These are phyloP conservation scores for Pentamera pediparva DNA, from an alignment of 53 echinoderm and acorn worm species.

Conservation along the genomic window DNA sequence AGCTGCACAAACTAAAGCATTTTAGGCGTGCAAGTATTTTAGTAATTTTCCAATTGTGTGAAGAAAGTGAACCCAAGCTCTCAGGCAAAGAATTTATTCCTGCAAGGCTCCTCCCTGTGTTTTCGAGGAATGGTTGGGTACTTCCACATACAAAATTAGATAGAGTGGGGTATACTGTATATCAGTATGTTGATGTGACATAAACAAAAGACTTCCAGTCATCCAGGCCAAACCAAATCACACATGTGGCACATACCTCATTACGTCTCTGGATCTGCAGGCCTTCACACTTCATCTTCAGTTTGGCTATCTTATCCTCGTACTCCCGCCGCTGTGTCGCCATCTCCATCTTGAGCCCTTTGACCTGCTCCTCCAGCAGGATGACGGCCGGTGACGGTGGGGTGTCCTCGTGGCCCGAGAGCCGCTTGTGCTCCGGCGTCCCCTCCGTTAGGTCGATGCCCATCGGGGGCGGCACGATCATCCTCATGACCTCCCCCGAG, in stretches of 20 bases:
- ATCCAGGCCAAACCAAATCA: too few relatives aligned
- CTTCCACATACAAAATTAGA: background rate
- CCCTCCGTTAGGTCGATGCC: conserved; percentile 71
- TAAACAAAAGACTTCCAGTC: too few relatives aligned
- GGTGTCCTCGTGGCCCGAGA: conserved; percentile 12
- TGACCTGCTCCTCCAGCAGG: conserved; percentile 57
- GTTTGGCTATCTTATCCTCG: conserved; percentile 56
- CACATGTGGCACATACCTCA: conserved; percentile 48
- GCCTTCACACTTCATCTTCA: conserved; percentile 75
- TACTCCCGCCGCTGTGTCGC: conserved; percentile 59
- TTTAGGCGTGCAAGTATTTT: too few relatives aligned
- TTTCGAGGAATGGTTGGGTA: background rate
- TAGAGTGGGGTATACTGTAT: too few relatives aligned
- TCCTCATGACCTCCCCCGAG: background rate
- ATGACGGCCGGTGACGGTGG: background rate
- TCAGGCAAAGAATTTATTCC: too few relatives aligned
- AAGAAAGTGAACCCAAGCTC: too few relatives aligned
- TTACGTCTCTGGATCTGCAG: conserved; percentile 65
- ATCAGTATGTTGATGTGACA: too few relatives aligned
- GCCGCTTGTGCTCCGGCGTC: conserved; percentile 55
- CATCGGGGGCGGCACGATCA: conserved; percentile 18
- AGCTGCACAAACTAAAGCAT: too few relatives aligned
- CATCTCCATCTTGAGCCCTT: conserved; percentile 65
- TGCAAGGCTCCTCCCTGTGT: too few relatives aligned
- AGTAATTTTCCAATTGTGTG: too few relatives aligned